Evolutionary conservation across 92 coral and sea anemone species (phyloP), one percentile per base, ranked within the genome.

Genomic region (Micromussa lordhowensis): DNA sequence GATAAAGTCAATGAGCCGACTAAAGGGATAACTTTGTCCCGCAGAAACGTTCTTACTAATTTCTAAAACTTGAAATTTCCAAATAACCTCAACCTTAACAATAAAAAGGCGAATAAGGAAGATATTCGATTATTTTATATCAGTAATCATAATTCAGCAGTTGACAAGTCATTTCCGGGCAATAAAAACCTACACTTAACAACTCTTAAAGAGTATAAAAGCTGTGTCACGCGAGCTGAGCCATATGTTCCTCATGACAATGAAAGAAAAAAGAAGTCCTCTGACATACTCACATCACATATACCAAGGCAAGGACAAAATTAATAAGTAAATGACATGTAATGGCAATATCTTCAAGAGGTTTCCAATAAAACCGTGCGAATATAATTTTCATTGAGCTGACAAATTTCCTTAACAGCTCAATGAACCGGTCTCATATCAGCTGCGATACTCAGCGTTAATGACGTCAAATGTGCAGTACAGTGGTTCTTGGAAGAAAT

Each of bases 151-250:
- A 36, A 22, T 73, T 84, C 44, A 54, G 8, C 30, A 22, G 34
- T 34, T 84, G 88, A 22, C 88, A 84, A 36, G 12, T 32, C n/a
- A 84, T 84, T 36, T 84, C 88, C 88, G 88, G 88, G 40, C 19
- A 73, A 84, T 84, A 74, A 84, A 84, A 72, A 16, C 16, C 36
- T 57, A 17, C 72, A 57, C 88, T 59, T 70, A 68, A 22, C n/a
- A 66, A n/a, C 77, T 66, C 76, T 82, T 44, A 68, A n/a, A 68
- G 26, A 69, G 29, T 22, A n/a, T n/a, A n/a, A 35, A 11, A 34
- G 77, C 21, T 71, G 22, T 38, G 21, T 73, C 44, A n/a, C n/a
- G n/a, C n/a, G 32, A 48, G 44, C 19, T 57, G 26, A 32, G 35
- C 88, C 72, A 57, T 75, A 12, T 74, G 88, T 74, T 74, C 18